Conservation (phyloP, 2,797 vertebrate species). For the Dermochelys coriacea region DNA sequence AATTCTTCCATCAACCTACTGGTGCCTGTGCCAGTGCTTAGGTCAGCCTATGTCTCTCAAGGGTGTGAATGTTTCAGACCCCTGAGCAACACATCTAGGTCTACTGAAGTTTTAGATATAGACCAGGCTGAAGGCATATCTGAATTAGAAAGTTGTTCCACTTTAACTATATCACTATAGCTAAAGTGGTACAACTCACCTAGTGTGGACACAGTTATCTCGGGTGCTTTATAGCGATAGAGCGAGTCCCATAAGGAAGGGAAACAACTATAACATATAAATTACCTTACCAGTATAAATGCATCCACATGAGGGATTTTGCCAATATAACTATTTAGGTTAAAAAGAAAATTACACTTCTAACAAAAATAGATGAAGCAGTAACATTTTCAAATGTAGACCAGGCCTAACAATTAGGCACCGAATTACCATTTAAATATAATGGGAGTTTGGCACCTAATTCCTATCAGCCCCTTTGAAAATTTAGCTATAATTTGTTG, state of each 20-base stretch:
- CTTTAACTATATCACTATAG: conserved; percentile 44
- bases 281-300: not conserved
- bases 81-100: not conserved
- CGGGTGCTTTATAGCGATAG: not conserved
- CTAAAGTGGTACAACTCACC: conserved; percentile 13
- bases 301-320: not conserved
- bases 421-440: not conserved
- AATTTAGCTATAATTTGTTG: not conserved
- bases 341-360: not conserved
- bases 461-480: not conserved
- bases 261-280: conserved; percentile 19
- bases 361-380: not conserved
- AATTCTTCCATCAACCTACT: no score
- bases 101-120: not conserved
- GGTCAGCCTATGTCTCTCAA: no score
- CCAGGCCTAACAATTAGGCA: not conserved
- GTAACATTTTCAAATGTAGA: not conserved
- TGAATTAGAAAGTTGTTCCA: conserved; percentile 15
- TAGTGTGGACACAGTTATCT: not conserved
- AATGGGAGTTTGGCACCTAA: not conserved
- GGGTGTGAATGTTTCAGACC: not conserved
- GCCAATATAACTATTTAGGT: not conserved
- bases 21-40: no score
- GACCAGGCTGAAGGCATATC: not conserved
- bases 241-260: not conserved